Base-by-base conservation (phyloP, 2,888 invertebrate genomes). In the Calameuta idolon region DNA sequence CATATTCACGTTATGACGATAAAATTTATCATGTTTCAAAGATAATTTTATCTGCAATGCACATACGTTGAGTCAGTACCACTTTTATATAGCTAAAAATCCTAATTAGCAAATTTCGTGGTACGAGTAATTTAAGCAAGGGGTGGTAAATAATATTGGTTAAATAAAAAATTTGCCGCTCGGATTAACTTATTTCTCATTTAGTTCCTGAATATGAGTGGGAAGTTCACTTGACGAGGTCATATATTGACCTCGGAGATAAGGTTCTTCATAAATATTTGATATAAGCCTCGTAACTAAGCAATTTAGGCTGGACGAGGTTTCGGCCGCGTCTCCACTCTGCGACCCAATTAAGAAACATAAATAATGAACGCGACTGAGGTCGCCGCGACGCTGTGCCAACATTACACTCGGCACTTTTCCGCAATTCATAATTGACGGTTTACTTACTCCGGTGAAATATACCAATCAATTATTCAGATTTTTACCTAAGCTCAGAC, bases 201-300 rank as follows among this genome's bases (percentile, higher is more conserved):
- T 15, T 40, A n/a, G n/a, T n/a, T n/a, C n/a, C n/a, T 4, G 15
- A 15, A 15, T 5, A 40, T 40, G 15, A 40, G 15, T 40, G 15
- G 5, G 5, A 40, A 40, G 40, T 40, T 40, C 1, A 40, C 15
- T 40, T 40, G 1, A 15, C 40, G 40, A 15, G 40, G 5, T 40
- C 40, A 40, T 15, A 40, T 40, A 40, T 69, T 30, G 12, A 35
- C 69, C 33, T 15, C 69, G 2, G 69, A 69, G 69, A 69, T 30
- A 33, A 30, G 80, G 73, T 79, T 77, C 80, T 71, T 76, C 81
- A 87, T 87, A 86, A 87, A 87, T 87, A 87, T 87, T 87, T 87
- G 82, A 87, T 83, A 83, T 83, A 83, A 85, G 84, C 37, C 77
- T 37, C 75, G 82, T 82, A 85, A 85, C 82, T 83, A 86, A 85